These are phyloP conservation scores for Cloeon dipterum DNA, from an alignment of 2,888 invertebrate genomes.

Conservation along the genomic window DNA sequence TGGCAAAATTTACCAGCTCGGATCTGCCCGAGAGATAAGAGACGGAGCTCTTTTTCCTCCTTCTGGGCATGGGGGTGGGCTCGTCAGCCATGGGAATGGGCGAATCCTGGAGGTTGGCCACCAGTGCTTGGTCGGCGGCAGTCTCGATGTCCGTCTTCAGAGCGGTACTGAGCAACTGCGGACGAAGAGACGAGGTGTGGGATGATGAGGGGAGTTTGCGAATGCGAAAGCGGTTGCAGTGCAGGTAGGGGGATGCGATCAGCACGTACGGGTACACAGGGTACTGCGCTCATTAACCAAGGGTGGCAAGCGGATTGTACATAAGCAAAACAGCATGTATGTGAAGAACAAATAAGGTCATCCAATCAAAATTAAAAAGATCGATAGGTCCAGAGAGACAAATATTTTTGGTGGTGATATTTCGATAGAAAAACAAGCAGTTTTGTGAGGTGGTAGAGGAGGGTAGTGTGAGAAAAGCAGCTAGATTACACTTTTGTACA, in stretches of 20 bases:
- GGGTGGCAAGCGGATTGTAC: not conserved
- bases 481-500: too few relatives aligned
- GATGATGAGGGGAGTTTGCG: not conserved
- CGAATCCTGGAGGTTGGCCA: slow-evolving; percentile 11
- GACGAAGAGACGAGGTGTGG: not conserved
- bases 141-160: slow-evolving; percentile 51
- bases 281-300: too few relatives aligned
- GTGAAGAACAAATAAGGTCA: too few relatives aligned
- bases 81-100: not conserved
- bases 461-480: too few relatives aligned
- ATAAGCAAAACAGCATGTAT: not conserved
- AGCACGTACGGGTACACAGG: not conserved
- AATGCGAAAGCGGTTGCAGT: slow-evolving; percentile 2
- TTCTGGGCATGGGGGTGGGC: not conserved
- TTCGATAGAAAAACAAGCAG: too few relatives aligned
- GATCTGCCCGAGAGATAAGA: slow-evolving; percentile 1
- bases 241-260: not conserved
- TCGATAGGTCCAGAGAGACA: too few relatives aligned
- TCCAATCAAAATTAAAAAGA: too few relatives aligned
- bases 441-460: too few relatives aligned
- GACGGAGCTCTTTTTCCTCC: not conserved
- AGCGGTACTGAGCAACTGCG: slow-evolving; percentile 49
- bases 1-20: not conserved
- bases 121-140: slow-evolving; percentile 24
- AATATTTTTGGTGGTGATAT: too few relatives aligned